Evolutionary conservation across 2,113 vertebrate species (phyloP), one percentile per base, ranked within the genome.

Genomic region (Microtus pennsylvanicus): DNA sequence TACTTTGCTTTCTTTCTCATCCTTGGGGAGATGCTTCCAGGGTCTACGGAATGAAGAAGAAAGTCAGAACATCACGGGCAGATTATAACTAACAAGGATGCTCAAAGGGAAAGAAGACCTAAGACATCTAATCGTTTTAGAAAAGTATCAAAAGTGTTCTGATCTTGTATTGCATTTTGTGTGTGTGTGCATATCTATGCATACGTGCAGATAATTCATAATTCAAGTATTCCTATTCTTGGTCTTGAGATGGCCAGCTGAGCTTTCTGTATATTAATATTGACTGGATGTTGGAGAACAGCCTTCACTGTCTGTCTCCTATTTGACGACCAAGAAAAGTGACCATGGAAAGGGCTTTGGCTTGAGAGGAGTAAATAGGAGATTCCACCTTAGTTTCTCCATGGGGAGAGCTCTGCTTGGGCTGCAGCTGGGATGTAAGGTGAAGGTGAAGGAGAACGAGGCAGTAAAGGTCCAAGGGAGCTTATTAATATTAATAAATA

Each of bases 231-330:
- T 91, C 30, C 80, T 63, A 91, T 74, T 21, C 8, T n/a, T 90
- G 61, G 3, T 8, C 30, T 88, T 94, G 72, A 93, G 28, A 45
- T 65, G 38, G 47, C 42, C 58, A 83, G n/a, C 85, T 55, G 94
- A 89, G 65, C 88, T 94, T 95, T 87, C 83, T 89, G 61, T 92
- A 21, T 96, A 95, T 93, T 93, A 92, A 75, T 92, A 96, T 97
- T 24, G 85, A 97, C 87, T 78, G 52, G 85, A 22, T 92, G 24
- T 83, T 88, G 52, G 72, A 47, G 91, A 94, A 95, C 78, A 94
- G 76, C 67, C 55, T 96, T 47, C 7, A 28, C 3, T 86, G 45
- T 12, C 17, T 47, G 47, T 33, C 28, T 94, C 63, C 87, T 89
- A 74, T 52, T 90, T 91, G 89, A 76, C 61, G 67, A 65, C 24